Evolutionary conservation across 2,888 invertebrate genomes (phyloP), one percentile per base, ranked within the genome.

Genomic region (Molorchus minor): DNA sequence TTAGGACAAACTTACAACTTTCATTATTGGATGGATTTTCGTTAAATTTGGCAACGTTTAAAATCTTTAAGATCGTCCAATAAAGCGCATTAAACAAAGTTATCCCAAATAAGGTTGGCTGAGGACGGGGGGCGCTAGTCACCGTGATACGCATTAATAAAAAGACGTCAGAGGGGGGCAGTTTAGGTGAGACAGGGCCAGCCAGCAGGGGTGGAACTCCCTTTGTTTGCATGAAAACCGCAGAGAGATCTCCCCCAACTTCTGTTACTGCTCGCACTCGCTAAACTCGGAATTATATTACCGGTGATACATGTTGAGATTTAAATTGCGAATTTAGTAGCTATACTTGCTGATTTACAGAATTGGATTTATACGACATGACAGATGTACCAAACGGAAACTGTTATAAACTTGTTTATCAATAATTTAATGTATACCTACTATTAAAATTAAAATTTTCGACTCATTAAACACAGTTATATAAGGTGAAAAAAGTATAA

Each of bases 221-320:
- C 75, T 72, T 74, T 75, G 73, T 73, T 75, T 74, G 73, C 71
- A 73, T 73, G 72, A 68, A n/a, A 72, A 75, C 75, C 75, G 62
- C 75, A 71, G 64, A 62, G 61, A 33, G 53, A 45, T 53, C 53
- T 56, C 53, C 64, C 58, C 58, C 33, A 43, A 56, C 45, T 54
- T 56, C 47, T 56, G 62, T 33, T 58, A 43, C 55, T 51, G 56
- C 53, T 46, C 56, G 56, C 56, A 54, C 56, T 59, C 53, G 56
- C 56, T 33, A 49, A n/a, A 36, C 47, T 38, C 55, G 35, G 69
- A 61, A 63, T 65, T 68, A 67, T 61, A 56, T 63, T 68, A 68
- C 67, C 67, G 65, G 58, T 62, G 63, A 67, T 62, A 66, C 67
- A 65, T 57, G 67, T 61, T 61, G 61, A 62, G 68, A 70, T 70